Conservation (phyloP, 1,140 invertebrate genomes). For the Pollicipes pollicipes region DNA sequence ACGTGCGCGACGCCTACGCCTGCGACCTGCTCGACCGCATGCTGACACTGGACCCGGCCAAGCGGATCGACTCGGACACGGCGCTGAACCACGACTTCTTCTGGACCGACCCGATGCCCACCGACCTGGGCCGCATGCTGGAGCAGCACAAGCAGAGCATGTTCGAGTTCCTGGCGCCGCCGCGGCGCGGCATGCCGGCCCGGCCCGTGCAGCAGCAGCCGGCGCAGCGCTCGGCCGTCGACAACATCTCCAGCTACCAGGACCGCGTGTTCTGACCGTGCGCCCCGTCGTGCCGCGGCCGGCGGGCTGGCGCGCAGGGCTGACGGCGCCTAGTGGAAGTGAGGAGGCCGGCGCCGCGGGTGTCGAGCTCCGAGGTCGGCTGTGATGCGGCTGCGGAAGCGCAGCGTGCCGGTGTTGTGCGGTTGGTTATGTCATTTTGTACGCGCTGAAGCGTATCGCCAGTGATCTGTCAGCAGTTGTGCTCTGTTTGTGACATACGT, state of each 20-base stretch:
- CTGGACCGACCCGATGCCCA: slow-evolving; percentile 90
- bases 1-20: slow-evolving; percentile 79
- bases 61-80: slow-evolving; percentile 74
- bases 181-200: slow-evolving; percentile 16
- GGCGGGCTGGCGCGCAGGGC: too few species aligned
- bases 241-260: slow-evolving; percentile 17
- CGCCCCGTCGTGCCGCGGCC: too few species aligned
- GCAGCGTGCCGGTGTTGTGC: too few species aligned
- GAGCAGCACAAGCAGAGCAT: slow-evolving; percentile 84
- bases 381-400: too few species aligned
- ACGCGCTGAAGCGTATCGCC: too few species aligned
- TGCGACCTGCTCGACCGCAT: slow-evolving; percentile 87
- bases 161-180: slow-evolving; percentile 84
- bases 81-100: slow-evolving; percentile 96
- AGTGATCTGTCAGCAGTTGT: too few species aligned
- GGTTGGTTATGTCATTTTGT: too few species aligned
- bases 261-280: slow-evolving; percentile 2
- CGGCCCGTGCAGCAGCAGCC: slow-evolving; percentile 16
- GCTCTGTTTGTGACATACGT: too few species aligned
- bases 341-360: too few species aligned
- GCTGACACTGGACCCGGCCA: slow-evolving; percentile 74
- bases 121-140: slow-evolving; percentile 78
- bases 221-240: neutral
- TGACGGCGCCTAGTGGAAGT: too few species aligned
- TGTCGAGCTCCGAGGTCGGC: too few species aligned